Percentiles rank a stretch among this genome's conserved stretches.
Conservation (phyloP, 2,797 vertebrate genomes). For the Orientallactaga sibirica region DNA sequence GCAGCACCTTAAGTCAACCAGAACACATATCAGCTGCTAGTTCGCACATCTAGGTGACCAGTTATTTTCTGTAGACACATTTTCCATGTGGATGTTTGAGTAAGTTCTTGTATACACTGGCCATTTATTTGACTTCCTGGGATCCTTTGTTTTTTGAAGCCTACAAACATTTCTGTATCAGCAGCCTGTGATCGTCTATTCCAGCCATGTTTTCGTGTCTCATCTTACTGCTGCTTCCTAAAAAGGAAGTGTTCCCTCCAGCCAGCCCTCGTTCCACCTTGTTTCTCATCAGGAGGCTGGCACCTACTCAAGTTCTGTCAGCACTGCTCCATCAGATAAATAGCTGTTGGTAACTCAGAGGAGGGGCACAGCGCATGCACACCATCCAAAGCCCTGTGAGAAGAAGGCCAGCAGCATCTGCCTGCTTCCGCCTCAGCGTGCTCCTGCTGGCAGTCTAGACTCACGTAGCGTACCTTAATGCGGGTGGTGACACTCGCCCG, state of each 20-base stretch:
- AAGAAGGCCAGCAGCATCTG: constrained; percentile 46
- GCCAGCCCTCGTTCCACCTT: constrained; percentile 74
- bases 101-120: constrained; percentile 44
- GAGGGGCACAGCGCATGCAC: constrained; percentile 9
- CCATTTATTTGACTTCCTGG: constrained; percentile 69
- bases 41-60: background rate
- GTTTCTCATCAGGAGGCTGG: constrained; percentile 75
- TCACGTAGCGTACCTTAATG: background rate
- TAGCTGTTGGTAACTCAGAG: constrained; percentile 61
- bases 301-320: constrained; percentile 76
- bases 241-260: constrained; percentile 76
- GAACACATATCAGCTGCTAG: constrained; percentile 20
- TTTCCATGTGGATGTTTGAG: no score
- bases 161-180: constrained; percentile 58
- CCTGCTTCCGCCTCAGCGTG: background rate
- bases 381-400: constrained; percentile 1
- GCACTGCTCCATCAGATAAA: constrained; percentile 78
- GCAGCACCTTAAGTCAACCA: constrained; percentile 1
- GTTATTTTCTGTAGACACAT: no score
- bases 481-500: constrained; percentile 18
- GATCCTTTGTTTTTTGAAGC: constrained; percentile 69
- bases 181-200: constrained; percentile 65
- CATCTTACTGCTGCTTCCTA: constrained; percentile 76
- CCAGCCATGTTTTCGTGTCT: constrained; percentile 64
- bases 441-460: constrained; percentile 35